Base-by-base conservation (phyloP, 2,888 invertebrate genomes). In the Sesia bembeciformis region DNA sequence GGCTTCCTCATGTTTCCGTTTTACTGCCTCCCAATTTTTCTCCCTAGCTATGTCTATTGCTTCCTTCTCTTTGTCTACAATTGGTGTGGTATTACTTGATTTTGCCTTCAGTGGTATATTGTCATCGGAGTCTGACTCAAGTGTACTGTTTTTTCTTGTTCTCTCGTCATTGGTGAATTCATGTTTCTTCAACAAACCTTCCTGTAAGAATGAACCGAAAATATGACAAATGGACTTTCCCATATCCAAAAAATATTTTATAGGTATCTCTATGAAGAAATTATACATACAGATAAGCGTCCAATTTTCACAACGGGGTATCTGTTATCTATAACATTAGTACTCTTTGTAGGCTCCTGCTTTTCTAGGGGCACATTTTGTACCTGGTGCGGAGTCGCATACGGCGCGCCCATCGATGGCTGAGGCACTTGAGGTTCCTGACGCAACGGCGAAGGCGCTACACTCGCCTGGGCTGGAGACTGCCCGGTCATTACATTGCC, bases 381-480 rank as follows among this genome's bases (percentile, higher is more conserved):
- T 40, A 66, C 58, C 38, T 57, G 56, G 56, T 60, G 70, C 46
- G 70, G 73, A 0, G 76, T 74, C 23, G 84, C 78, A 58, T 86
- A 88, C 0, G 87, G 86, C 8, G 83, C 83, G 7, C 88, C 86
- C 87, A 88, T 89, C 3, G 84, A 83, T 42, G 90, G 83, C 61
- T 84, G 84, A 68, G 90, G 90, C 76, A 88, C 90, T 73, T 86
- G 88, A 3, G 89, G 89, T 71, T 90, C 90, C 59, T 82, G 84
- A 43, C 90, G 84, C 54, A 90, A 70, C 6, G 91, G 90, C 49
- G 90, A 89, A 39, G 92, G 92, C 43, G 92, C 92, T 56, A 91
- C 91, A 64, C 91, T 91, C 38, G 92, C 92, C 79, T 92, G 92
- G 39, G 92, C 92, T 57, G 92, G 92, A 49, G 93, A 92, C 60